A percentile compares a stretch with the other conserved stretches of the same genome.
Evolutionary conservation across 2,888 invertebrate genomes (phyloP).

Genomic region (Athalia circularis): DNA sequence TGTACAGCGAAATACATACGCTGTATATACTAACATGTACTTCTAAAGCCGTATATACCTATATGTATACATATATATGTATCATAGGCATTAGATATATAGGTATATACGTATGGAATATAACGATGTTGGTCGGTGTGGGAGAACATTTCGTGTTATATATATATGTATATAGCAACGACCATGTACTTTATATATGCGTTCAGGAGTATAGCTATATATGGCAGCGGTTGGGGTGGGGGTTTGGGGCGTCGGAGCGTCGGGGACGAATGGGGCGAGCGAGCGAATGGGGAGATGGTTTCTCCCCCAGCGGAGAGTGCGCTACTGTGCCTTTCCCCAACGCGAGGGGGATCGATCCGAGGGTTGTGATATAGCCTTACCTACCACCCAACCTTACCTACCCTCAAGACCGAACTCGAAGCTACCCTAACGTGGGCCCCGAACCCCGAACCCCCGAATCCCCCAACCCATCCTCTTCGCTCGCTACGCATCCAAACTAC

Average conservation of each 20-base stretch:
- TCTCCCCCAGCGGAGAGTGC: conserved; percentile 54
- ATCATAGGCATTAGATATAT: not conserved
- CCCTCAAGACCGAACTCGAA: conserved; percentile 57
- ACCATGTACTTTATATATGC: conserved; percentile 9
- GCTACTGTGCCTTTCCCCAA: conserved; percentile 55
- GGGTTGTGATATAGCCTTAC: conserved; percentile 53
- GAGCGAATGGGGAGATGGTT: conserved; percentile 46
- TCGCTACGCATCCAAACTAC: conserved; percentile 24
- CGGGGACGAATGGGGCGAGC: not conserved
- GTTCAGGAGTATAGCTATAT: not conserved
- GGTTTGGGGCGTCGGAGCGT: conserved; percentile 42
- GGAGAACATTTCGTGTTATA: too few relatives aligned
- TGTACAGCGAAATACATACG: conserved; percentile 1
- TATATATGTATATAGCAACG: not conserved
- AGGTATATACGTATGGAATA: too few relatives aligned
- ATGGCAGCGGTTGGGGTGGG: conserved; percentile 28
- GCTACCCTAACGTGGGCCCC: conserved; percentile 12
- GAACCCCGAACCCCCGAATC: not conserved
- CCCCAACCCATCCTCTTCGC: not conserved
- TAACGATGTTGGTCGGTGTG: too few relatives aligned
- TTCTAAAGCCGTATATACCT: not conserved
- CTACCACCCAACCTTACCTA: conserved; percentile 48
- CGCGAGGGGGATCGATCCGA: conserved; percentile 66
- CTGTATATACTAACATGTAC: not conserved
- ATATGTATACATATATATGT: not conserved